phyloP scores from a whole-genome alignment of 2,888 invertebrate genomes.

The Tromatobia lineatoria region DNA sequence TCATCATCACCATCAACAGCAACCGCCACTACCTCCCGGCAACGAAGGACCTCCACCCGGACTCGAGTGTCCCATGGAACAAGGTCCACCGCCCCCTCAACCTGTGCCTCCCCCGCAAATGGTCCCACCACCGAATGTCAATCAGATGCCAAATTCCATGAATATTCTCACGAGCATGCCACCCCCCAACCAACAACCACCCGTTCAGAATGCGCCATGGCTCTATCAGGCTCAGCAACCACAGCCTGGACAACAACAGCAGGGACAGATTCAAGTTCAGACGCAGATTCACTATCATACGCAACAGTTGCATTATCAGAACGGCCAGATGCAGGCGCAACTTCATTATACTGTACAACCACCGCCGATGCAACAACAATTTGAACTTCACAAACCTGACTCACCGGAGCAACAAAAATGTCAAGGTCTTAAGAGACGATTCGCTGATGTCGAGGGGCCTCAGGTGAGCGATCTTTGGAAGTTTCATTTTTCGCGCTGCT shows the following conservation, averaged over 20 bases:
- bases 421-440: constrained; percentile 83
- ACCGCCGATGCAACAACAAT: constrained; percentile 76
- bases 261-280: constrained; percentile 81
- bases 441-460: constrained; percentile 82
- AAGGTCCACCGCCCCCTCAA: constrained; percentile 86
- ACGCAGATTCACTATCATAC: constrained; percentile 83
- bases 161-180: constrained; percentile 82
- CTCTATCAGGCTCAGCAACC: constrained; percentile 81
- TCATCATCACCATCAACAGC: constrained; percentile 43
- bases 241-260: constrained; percentile 69
- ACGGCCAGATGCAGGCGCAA: constrained; percentile 83
- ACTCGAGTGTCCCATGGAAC: constrained; percentile 83
- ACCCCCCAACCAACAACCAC: constrained; percentile 76
- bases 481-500: background rate
- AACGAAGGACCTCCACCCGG: constrained; percentile 85
- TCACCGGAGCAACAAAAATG: constrained; percentile 81
- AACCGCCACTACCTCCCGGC: constrained; percentile 52
- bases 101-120: constrained; percentile 84
- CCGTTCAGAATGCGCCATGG: constrained; percentile 82
- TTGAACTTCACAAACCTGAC: constrained; percentile 80
- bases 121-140: constrained; percentile 82
- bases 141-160: constrained; percentile 81
- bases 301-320: constrained; percentile 83
- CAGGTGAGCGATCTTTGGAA: constrained; percentile 73
- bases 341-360: constrained; percentile 82